Conservation (phyloP, 2,113 vertebrate genomes). For the Tichodroma muraria region DNA sequence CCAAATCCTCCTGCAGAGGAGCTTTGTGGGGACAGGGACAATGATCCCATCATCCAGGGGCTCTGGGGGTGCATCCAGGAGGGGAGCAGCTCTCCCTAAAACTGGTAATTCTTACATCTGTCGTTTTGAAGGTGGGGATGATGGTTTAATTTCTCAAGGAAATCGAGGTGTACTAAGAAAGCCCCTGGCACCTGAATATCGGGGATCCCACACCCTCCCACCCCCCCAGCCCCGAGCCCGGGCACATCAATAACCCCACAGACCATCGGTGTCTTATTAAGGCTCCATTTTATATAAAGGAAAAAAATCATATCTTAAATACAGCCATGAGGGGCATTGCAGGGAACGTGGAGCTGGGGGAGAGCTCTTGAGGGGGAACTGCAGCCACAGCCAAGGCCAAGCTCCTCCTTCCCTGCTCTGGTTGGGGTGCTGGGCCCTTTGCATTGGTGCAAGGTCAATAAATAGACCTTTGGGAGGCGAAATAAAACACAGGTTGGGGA, state of each 20-base stretch:
- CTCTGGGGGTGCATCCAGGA: neutral
- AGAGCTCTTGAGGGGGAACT: neutral
- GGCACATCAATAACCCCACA: neutral
- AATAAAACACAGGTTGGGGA: neutral
- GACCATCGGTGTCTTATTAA: neutral
- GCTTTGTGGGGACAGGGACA: neutral
- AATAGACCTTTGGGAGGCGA: neutral
- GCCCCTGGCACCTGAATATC: neutral
- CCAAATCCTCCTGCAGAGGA: neutral
- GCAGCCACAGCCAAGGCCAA: neutral
- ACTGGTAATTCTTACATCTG: neutral
- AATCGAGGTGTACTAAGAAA: neutral
- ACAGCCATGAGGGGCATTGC: neutral
- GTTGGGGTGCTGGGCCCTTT: neutral
- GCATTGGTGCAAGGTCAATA: neutral
- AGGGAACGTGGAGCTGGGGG: neutral
- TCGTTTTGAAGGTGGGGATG: neutral
- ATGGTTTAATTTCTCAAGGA: neutral
- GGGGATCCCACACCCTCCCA: neutral
- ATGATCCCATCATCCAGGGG: rapidly evolving
- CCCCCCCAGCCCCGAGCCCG: rapidly evolving
- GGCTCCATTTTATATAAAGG: conserved; percentile 60
- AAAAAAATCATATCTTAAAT: neutral
- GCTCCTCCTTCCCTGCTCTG: neutral
- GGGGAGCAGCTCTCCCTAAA: neutral